Conservation (phyloP, 2,113 vertebrate genomes). For the Ornithorhynchus anatinus region DNA sequence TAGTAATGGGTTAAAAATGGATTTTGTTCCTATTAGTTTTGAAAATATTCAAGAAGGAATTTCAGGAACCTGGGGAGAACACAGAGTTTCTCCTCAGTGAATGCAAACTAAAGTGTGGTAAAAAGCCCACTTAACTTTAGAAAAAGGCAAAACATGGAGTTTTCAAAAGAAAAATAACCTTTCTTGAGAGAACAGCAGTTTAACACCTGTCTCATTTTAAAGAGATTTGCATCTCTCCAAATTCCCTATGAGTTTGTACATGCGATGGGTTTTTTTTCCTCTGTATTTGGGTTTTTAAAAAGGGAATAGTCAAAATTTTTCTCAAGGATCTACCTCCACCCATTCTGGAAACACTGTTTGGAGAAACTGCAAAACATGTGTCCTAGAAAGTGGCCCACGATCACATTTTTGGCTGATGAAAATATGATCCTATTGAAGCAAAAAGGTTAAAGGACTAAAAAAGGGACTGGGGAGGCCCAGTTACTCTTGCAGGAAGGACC, state of each 20-base stretch:
- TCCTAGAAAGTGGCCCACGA: neutral
- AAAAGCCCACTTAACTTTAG: neutral
- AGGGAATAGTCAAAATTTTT: neutral
- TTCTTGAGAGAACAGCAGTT: neutral
- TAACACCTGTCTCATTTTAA: neutral
- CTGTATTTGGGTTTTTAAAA: neutral
- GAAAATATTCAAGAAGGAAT: neutral
- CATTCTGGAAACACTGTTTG: neutral
- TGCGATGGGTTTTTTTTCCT: neutral
- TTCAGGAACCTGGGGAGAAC: neutral
- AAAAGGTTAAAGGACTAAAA: neutral
- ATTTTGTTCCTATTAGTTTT: neutral
- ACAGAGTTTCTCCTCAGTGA: neutral
- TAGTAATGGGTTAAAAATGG: neutral
- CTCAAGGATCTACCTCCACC: neutral
- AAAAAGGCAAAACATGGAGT: neutral
- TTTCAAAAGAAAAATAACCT: neutral
- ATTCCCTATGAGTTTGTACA: neutral
- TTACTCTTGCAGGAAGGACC: no score
- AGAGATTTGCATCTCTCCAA: neutral
- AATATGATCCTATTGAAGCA: neutral
- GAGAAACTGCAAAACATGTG: neutral
- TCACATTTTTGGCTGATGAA: neutral
- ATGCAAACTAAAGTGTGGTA: neutral
- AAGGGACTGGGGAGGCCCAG: neutral